Evolutionary conservation across 1,140 invertebrate species (phyloP), one percentile per base, ranked within the genome.

Genomic region (Orius laevigatus): DNA sequence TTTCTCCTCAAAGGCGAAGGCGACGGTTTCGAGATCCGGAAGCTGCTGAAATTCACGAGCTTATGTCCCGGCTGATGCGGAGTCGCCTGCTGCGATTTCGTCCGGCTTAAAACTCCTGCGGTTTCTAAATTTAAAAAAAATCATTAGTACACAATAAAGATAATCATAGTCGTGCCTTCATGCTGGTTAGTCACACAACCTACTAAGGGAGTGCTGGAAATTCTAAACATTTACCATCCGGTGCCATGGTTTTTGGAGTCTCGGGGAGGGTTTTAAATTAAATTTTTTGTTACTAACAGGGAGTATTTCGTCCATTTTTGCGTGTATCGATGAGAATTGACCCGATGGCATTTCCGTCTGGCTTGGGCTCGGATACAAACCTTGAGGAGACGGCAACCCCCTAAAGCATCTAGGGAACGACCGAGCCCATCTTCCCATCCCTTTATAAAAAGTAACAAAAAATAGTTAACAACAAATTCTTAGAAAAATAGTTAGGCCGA

Each of bases 21-120:
- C 9, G 49, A 40, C 1, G 50, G 52, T 40, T 55, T 56, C 3
- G 58, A 54, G 12, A 58, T 53, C 10, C 58, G 39, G 33, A 59
- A 59, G 25, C 58, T 59, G 48, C 58, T 56, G 48, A 59, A 59
- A 45, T 55, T 58, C 18, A 56, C 58, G 12, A 56, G 44, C 12
- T 55, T 53, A 16, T 53, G 53, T 25, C 31, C 39, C 25, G 47
- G 11, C 1, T 53, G 53, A 1, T 52, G 43, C 1, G 55, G 51
- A 1, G 53, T 38, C n/a, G 52, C 46, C 33, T 57, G 56, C 33
- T 57, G 56, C 1, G 56, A 57, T 42, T 55, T 55, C 16, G 54
- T 57, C n/a, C 56, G 19, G 40, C 50, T 53, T 16, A 57, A 43
- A n/a, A 53, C 51, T 15, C 51, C 47, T 35, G 48, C 35, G 10